Evolutionary conservation across 1,140 invertebrate genomes (phyloP).

Genomic region (Apis mellifera): Amel_HAv3.1 CM009931.2:20951501-20952000

Average conservation of each 20-base stretch:
- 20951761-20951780: not conserved
- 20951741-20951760: conserved; percentile 10
- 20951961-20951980: conserved; percentile 9
- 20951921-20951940: conserved; percentile 17
- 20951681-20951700: not conserved
- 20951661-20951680: not conserved
- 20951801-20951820: not conserved
- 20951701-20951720: not conserved
- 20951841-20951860: conserved; percentile 6
- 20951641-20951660: not conserved
- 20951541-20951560: too few species aligned
- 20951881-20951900: too few species aligned
- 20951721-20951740: conserved; percentile 20
- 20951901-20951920: conserved; percentile 16
- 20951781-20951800: not conserved
- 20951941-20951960: conserved; percentile 62
- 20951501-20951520: too few species aligned
- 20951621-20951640: too few species aligned
- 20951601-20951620: too few species aligned
- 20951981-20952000: conserved; percentile 46
- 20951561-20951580: too few species aligned
- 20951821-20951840: conserved; percentile 1
- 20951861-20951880: too few species aligned
- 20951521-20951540: too few species aligned
- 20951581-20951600: too few species aligned